Conservation (phyloP, 2,113 vertebrate genomes). For the Ciconia stormi region DNA sequence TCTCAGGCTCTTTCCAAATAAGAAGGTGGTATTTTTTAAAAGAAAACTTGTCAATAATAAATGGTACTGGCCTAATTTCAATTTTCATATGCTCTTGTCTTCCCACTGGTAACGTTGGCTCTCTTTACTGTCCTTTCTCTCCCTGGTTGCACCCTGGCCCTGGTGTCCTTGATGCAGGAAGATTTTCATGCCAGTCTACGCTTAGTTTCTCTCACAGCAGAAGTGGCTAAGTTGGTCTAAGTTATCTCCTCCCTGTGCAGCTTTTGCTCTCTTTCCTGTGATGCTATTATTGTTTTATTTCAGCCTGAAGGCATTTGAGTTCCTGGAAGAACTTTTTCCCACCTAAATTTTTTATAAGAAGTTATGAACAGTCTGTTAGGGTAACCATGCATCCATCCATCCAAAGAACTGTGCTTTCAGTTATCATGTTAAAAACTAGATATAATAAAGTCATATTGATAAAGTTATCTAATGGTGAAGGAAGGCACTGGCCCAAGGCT, state of each 20-base stretch:
- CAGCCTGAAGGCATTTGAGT: neutral
- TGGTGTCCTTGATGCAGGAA: neutral
- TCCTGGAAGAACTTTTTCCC: neutral
- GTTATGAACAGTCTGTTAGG: neutral
- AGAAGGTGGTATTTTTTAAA: neutral
- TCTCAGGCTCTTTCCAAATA: neutral
- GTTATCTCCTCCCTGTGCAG: neutral
- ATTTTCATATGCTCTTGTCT: neutral
- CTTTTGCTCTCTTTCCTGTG: neutral
- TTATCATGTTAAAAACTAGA: neutral
- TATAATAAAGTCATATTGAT: neutral
- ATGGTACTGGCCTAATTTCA: neutral
- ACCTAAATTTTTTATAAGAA: neutral
- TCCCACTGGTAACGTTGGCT: neutral
- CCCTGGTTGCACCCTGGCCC: neutral
- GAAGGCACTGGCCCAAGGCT: neutral
- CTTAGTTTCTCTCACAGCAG: neutral
- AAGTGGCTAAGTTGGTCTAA: neutral
- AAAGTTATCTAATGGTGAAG: neutral
- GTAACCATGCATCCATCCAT: neutral
- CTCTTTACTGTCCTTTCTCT: neutral
- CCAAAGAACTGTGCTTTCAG: neutral
- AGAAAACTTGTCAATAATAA: neutral
- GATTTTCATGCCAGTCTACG: neutral
- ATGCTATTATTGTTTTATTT: neutral